Percentiles rank a stretch among this genome's conserved stretches.
These are phyloP conservation scores for Aplochiton taeniatus DNA, from an alignment of 2,797 vertebrate genomes.

Conservation along the genomic window DNA sequence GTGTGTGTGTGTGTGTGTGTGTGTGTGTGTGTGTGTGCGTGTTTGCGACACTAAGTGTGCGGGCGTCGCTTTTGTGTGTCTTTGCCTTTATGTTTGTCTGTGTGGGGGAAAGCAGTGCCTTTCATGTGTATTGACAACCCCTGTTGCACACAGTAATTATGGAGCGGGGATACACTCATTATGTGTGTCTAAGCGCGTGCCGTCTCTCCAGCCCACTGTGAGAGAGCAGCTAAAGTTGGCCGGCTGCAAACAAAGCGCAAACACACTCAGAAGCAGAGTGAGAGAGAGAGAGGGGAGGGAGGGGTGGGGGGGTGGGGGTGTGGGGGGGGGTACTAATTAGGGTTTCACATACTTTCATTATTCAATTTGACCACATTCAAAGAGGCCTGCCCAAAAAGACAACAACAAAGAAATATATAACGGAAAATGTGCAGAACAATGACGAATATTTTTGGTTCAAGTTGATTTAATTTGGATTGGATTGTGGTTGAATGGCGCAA, in stretches of 20 bases:
- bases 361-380: constrained; percentile 46
- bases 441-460: constrained; percentile 32
- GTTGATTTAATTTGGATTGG: constrained; percentile 39
- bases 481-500: constrained; percentile 14
- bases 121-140: constrained; percentile 47
- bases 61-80: background rate
- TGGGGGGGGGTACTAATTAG: constrained; percentile 31
- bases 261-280: no score
- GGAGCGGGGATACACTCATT: constrained; percentile 52
- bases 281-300: no score
- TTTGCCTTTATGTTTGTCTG: background rate
- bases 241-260: constrained; percentile 38
- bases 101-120: constrained; percentile 21
- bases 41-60: background rate
- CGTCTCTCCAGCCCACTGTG: constrained; percentile 36
- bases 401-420: background rate
- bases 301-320: no score
- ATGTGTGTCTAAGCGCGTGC: constrained; percentile 35
- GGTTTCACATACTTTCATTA: constrained; percentile 37
- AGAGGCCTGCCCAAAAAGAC: constrained; percentile 33
- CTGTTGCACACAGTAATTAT: constrained; percentile 50
- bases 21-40: constrained; percentile 4
- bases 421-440: constrained; percentile 4
- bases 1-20: constrained; percentile 2
- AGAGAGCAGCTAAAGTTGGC: constrained; percentile 46